Conservation (phyloP, 2,888 invertebrate species). For the Zelleria hepariella region DNA sequence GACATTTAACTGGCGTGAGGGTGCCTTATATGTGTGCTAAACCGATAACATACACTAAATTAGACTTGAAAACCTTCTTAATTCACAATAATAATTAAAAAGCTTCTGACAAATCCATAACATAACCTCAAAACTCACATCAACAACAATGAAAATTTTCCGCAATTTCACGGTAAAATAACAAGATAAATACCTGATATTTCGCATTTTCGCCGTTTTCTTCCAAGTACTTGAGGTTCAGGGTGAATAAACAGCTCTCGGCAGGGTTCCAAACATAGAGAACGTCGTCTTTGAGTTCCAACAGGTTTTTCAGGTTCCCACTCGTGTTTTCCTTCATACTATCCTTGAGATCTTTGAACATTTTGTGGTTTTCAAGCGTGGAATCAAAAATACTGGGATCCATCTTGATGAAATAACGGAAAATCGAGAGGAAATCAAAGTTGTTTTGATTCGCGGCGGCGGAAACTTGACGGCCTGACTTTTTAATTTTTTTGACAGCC, state of each 20-base stretch:
- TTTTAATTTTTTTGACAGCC: not conserved
- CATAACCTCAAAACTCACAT: conserved; percentile 32
- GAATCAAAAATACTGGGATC: conserved; percentile 71
- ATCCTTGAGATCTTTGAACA: conserved; percentile 73
- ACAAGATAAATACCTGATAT: conserved; percentile 71
- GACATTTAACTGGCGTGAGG: too few relatives aligned
- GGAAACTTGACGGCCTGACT: not conserved
- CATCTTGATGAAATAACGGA: conserved; percentile 44
- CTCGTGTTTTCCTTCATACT: conserved; percentile 59
- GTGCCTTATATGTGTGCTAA: too few relatives aligned
- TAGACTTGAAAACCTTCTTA: too few relatives aligned
- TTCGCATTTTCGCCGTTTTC: conserved; percentile 61
- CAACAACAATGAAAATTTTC: not conserved
- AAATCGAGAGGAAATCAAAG: not conserved
- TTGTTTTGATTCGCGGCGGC: not conserved
- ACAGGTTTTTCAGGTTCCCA: conserved; percentile 74
- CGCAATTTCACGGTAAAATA: not conserved
- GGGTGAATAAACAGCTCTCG: conserved; percentile 74
- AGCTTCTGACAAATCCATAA: conserved; percentile 10
- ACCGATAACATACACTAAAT: too few relatives aligned
- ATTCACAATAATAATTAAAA: not conserved
- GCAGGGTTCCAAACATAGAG: conserved; percentile 77
- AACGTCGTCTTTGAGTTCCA: conserved; percentile 76
- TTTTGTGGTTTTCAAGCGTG: conserved; percentile 71
- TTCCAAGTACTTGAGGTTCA: conserved; percentile 70